A percentile compares a stretch with the other conserved stretches of the same genome.
Evolutionary conservation across 1,140 invertebrate genomes (phyloP).

Genomic region (Dinoponera quadriceps): DNA sequence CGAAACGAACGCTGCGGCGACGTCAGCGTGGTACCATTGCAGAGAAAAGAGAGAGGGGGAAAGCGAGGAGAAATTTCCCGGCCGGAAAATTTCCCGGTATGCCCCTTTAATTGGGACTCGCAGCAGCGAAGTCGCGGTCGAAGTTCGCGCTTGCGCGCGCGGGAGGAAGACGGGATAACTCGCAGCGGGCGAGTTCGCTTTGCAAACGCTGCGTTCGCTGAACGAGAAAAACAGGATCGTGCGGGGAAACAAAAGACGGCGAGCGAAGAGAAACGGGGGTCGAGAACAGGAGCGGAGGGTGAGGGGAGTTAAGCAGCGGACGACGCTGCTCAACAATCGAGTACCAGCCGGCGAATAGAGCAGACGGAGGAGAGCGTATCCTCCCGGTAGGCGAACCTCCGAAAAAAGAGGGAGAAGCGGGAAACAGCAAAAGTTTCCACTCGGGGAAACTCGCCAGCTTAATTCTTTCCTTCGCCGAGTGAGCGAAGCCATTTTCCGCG

Average conservation of each 20-base stretch:
- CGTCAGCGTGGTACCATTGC: background rate
- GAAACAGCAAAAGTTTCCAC: conserved; percentile 56
- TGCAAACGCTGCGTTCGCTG: conserved; percentile 29
- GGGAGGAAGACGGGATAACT: conserved; percentile 41
- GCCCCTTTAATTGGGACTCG: conserved; percentile 47
- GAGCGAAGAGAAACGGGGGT: no score
- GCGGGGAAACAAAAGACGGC: conserved; percentile 28
- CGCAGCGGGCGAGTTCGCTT: conserved; percentile 26
- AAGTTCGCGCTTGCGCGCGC: conserved; percentile 28
- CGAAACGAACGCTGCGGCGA: background rate
- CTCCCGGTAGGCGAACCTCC: conserved; percentile 16
- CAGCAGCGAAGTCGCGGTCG: background rate
- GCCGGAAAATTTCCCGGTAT: conserved; percentile 42
- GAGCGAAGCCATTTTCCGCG: conserved; percentile 38
- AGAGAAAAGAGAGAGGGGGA: background rate
- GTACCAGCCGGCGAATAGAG: conserved; percentile 37
- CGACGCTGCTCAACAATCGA: conserved; percentile 46
- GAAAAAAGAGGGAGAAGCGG: background rate
- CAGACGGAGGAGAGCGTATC: background rate
- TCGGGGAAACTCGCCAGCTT: conserved; percentile 60
- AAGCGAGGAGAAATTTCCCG: conserved; percentile 31
- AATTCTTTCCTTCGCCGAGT: conserved; percentile 55
- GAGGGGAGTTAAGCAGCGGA: conserved; percentile 9
- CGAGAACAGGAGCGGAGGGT: background rate
- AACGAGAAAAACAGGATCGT: conserved; percentile 40